Base-by-base conservation (phyloP, 1,140 invertebrate genomes). In the Aphelenchoides fujianensis region DNA sequence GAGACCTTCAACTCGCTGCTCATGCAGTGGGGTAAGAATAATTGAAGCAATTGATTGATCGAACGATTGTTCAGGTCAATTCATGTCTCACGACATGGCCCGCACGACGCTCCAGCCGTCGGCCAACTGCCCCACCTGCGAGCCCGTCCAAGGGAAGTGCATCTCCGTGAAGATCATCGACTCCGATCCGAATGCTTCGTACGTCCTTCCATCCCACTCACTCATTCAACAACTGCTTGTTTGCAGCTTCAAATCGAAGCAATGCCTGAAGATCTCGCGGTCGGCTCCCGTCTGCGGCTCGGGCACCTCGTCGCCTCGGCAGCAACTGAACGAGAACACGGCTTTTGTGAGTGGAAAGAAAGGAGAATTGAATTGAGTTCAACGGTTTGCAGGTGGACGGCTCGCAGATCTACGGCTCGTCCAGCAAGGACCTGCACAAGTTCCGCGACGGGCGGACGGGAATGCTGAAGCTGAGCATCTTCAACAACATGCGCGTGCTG, bases 371-470 rank as follows among this genome's bases (percentile, higher is more conserved):
- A n/a, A n/a, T n/a, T n/a, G n/a, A n/a, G n/a, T n/a, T n/a, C n/a
- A n/a, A n/a, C n/a, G n/a, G n/a, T n/a, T n/a, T n/a, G n/a, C n/a
- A 59, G 37, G 62, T 82, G 28, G 80, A 82, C 64, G 81, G 77
- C 3, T 84, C 83, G 3, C 78, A 80, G 72, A 84, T 83, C 68
- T 83, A 83, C 59, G 82, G 82, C 36, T 78, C 74, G 2, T 84
- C 82, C 9, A 54, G 66, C 19, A 83, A 78, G 55, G 82, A 83
- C 68, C 74, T 84, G 32, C 78, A 78, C 68, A 83, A 83, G 63
- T 83, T 83, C 72, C 73, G 82, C 41, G 82, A 83, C 55, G 82
- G 82, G 2, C 68, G 82, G 7, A 84, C 82, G 59, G 82, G 82
- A 23, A 71, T 83, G 35, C 70, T 83, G 19, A 83, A 84, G 66